These are phyloP conservation scores for Pogona vitticeps DNA, from an alignment of 2,113 vertebrate genomes.

Conservation along the genomic window DNA sequence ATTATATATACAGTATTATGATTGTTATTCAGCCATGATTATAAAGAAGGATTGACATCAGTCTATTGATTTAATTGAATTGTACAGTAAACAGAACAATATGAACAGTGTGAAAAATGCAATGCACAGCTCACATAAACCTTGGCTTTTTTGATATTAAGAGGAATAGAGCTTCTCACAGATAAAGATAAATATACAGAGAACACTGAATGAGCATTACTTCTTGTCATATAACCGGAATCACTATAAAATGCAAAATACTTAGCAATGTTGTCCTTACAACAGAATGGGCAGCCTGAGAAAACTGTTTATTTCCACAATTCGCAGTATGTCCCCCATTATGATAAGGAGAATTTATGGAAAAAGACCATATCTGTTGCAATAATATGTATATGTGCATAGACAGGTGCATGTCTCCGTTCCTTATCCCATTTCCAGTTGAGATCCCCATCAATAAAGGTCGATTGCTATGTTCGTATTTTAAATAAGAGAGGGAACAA, in stretches of 20 bases:
- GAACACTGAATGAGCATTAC: slow-evolving; percentile 54
- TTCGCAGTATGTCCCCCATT: not conserved
- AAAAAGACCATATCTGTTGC: not conserved
- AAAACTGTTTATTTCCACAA: slow-evolving; percentile 34
- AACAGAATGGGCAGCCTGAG: slow-evolving; percentile 39
- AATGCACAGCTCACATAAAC: slow-evolving; percentile 57
- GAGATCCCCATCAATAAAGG: not conserved
- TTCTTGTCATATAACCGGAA: slow-evolving; percentile 45
- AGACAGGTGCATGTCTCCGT: too few relatives aligned
- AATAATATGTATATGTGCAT: not conserved
- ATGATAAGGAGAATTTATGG: not conserved
- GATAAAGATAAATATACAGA: slow-evolving; percentile 18
- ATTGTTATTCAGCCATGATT: slow-evolving; percentile 56
- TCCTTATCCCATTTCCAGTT: too few relatives aligned
- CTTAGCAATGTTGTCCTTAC: not conserved
- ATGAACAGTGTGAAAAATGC: slow-evolving; percentile 54
- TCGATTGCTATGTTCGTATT: not conserved
- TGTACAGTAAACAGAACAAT: slow-evolving; percentile 68
- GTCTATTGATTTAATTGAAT: slow-evolving; percentile 67
- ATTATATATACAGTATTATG: slow-evolving; percentile 57
- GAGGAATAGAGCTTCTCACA: slow-evolving; percentile 40
- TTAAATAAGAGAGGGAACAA: slow-evolving; percentile 60
- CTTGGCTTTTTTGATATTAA: slow-evolving; percentile 60
- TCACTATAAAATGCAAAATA: slow-evolving; percentile 44
- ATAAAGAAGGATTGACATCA: slow-evolving; percentile 48